Base-by-base conservation (phyloP, 2,888 invertebrate species). In the Epicampocera succincta region DNA sequence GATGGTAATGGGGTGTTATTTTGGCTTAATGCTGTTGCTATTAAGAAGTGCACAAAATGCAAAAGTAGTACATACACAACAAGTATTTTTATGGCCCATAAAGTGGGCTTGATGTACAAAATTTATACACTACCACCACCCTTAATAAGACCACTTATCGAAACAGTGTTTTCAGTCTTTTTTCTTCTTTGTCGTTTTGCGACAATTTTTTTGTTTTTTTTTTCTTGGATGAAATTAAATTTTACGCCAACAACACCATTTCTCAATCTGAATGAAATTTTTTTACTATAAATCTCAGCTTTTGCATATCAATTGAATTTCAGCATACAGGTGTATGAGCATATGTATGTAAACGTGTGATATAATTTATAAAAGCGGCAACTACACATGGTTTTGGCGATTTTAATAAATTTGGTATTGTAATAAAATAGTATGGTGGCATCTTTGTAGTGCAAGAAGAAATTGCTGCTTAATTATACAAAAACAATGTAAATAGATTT, bases 131-230 rank as follows among this genome's bases (percentile, higher is more conserved):
- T n/a, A 9, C 66, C 78, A 9, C 66, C 78, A 68, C 65, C 56
- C 66, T 73, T 66, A 73, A 79, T 68, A 68, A 78, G 66, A 73
- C 65, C 78, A 79, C 78, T 79, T 79, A 71, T 56, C 50, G 56
- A 71, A 77, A 77, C 40, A 54, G 15, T 19, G 21, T 63, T 69
- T 40, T 46, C 8, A 33, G 19, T 21, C 15, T 65, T 56, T 25
- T 11, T 25, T 42, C n/a, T n/a, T n/a, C n/a, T n/a, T n/a, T n/a
- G n/a, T n/a, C n/a, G n/a, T n/a, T 60, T 15, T 13, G 33, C 65
- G 65, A 73, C 61, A 25, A 40, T 50, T 60, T 58, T 40, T 50
- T 38, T 50, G 1, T n/a, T n/a, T n/a, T 46, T 4, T 33, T 12
- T 38, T 15, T 71, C 40, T 42, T 73, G 73, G n/a, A 63, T 54